Base-by-base conservation (phyloP, 2,888 invertebrate genomes). In the Ceratothoa steindachneri region DNA sequence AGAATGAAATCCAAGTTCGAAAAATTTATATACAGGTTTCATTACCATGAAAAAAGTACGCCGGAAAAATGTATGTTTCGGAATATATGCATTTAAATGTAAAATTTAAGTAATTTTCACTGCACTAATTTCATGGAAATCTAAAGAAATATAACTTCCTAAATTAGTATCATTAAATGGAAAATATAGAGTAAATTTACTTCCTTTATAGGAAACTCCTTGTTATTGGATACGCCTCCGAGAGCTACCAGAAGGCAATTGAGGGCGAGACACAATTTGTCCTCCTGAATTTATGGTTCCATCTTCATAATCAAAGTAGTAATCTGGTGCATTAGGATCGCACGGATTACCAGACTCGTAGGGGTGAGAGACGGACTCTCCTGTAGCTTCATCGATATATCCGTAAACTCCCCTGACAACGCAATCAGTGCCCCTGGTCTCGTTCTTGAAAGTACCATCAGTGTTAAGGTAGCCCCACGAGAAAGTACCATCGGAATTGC, bases 381-480 rank as follows among this genome's bases (percentile, higher is more conserved):
- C 93, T 82, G 93, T 93, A 0, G 92, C 92, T 84, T 93, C 92
- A 7, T 92, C 87, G 19, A 74, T 55, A 83, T 93, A 93, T 31
- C 93, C 93, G 83, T 93, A 93, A 83, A 90, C 91, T 66, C 92
- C 92, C 79, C 90, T 88, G 12, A 90, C 90, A 75, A 91, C 84
- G 82, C 91, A 91, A 84, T 93, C 91, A 12, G 88, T 86, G 64
- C 93, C 93, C 81, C 93, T 91, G 7, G 89, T 88, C 85, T 93
- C 93, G 83, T 93, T 93, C 83, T 93, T 93, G 84, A 91, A 93
- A 1, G 91, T 90, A 27, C 93, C 93, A 82, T 93, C 93, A 81
- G 93, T 93, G 83, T 93, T 93, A 84, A 93, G 93, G 82, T 90
- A 93, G 67, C 93, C 93, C 93, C 93, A 93, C 0, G 91, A 90